Conservation (phyloP, 2,113 vertebrate species). For the Pangasianodon gigas region DNA sequence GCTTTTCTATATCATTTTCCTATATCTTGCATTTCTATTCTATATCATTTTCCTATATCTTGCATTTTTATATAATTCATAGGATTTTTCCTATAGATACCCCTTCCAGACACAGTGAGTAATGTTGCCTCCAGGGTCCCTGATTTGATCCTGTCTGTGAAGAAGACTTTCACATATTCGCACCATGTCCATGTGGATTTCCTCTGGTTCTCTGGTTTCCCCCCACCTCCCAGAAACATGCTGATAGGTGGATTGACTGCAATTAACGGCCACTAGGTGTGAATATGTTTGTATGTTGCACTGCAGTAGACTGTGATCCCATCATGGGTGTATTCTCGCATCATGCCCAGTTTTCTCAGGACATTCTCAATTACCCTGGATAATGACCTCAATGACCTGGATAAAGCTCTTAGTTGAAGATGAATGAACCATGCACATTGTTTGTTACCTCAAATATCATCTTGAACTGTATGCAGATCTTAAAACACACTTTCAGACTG, state of each 20-base stretch:
- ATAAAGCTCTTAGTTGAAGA: neutral
- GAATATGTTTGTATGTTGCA: neutral
- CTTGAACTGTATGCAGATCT: neutral
- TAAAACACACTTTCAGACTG: neutral
- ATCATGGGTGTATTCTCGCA: neutral
- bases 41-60: neutral
- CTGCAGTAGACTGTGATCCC: neutral
- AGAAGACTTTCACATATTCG: neutral
- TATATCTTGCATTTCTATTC: neutral
- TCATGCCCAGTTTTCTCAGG: neutral
- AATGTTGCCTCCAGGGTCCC: neutral
- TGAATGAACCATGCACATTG: neutral
- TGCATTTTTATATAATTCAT: neutral
- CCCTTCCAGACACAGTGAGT: neutral
- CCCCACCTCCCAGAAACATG: neutral
- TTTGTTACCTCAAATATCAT: neutral
- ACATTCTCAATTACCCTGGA: neutral
- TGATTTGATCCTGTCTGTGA: neutral
- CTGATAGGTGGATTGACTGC: neutral
- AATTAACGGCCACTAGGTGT: neutral
- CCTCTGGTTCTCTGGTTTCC: neutral
- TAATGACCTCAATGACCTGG: neutral
- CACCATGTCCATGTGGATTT: neutral
- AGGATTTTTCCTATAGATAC: neutral
- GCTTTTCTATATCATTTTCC: neutral